These are phyloP conservation scores for Rhynchomys soricoides DNA, from an alignment of 2,113 vertebrate species.

Conservation along the genomic window DNA sequence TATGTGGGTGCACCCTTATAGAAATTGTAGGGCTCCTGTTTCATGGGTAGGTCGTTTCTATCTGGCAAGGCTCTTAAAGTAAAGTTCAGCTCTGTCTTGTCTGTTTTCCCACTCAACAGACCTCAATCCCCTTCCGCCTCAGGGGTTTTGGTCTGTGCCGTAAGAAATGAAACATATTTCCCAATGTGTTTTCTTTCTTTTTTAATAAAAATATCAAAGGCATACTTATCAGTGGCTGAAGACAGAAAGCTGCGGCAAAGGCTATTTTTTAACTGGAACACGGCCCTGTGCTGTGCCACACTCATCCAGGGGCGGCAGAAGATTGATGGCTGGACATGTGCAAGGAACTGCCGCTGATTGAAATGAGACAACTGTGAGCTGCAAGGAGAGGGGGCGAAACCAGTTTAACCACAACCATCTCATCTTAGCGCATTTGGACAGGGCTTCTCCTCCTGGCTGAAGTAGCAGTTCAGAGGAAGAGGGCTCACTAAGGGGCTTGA, in stretches of 20 bases:
- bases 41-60: not conserved
- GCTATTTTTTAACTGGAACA: slow-evolving; percentile 89
- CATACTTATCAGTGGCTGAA: slow-evolving; percentile 83
- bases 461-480: slow-evolving; percentile 70
- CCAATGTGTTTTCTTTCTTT: slow-evolving; percentile 84
- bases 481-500: slow-evolving; percentile 61
- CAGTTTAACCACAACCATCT: slow-evolving; percentile 86
- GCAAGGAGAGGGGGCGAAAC: slow-evolving; percentile 86
- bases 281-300: slow-evolving; percentile 86
- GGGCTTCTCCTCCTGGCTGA: slow-evolving; percentile 78
- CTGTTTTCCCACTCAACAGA: not conserved
- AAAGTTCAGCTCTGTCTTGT: not conserved
- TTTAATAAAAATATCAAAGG: slow-evolving; percentile 88
- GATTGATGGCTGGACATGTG: slow-evolving; percentile 91
- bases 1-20: not conserved
- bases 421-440: slow-evolving; percentile 80
- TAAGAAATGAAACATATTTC: slow-evolving; percentile 75
- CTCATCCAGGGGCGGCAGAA: slow-evolving; percentile 86
- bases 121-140: slow-evolving; percentile 56
- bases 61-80: slow-evolving; percentile 14
- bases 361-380: slow-evolving; percentile 92
- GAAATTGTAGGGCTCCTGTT: not conserved
- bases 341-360: slow-evolving; percentile 89
- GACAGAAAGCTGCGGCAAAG: slow-evolving; percentile 73
- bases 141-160: slow-evolving; percentile 18